Evolutionary conservation across 2,797 vertebrate genomes (phyloP).

Genomic region (Pteronotus mesoamericanus): DNA sequence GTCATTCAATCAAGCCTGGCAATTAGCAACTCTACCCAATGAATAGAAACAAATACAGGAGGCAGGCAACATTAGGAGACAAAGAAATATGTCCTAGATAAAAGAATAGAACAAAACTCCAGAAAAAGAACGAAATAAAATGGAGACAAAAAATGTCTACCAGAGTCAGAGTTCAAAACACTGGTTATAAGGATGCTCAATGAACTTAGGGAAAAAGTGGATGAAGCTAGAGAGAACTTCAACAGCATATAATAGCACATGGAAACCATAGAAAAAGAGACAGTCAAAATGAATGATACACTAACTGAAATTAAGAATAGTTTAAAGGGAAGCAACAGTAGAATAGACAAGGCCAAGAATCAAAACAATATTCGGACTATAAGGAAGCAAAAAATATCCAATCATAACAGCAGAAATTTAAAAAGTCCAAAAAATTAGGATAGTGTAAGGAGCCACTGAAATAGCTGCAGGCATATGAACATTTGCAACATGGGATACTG

Average conservation of each 20-base stretch:
- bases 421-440: not conserved
- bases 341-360: not conserved
- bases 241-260: not conserved
- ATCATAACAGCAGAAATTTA: not conserved
- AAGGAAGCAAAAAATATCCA: not conserved
- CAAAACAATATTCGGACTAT: not conserved
- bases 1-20: not conserved
- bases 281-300: not conserved
- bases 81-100: not conserved
- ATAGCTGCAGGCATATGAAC: not conserved
- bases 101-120: not conserved
- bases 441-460: not conserved
- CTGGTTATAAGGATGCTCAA: not conserved
- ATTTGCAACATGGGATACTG: not conserved
- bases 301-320: not conserved
- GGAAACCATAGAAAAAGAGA: not conserved
- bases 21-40: not conserved
- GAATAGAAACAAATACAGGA: not conserved
- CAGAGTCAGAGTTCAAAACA: not conserved
- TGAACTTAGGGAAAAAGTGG: not conserved
- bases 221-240: not conserved
- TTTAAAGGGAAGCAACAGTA: not conserved
- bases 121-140: not conserved
- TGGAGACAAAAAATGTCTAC: not conserved
- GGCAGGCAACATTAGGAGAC: not conserved